Base-by-base conservation (phyloP, 2,113 vertebrate genomes). In the Hippocampus barbouri region DNA sequence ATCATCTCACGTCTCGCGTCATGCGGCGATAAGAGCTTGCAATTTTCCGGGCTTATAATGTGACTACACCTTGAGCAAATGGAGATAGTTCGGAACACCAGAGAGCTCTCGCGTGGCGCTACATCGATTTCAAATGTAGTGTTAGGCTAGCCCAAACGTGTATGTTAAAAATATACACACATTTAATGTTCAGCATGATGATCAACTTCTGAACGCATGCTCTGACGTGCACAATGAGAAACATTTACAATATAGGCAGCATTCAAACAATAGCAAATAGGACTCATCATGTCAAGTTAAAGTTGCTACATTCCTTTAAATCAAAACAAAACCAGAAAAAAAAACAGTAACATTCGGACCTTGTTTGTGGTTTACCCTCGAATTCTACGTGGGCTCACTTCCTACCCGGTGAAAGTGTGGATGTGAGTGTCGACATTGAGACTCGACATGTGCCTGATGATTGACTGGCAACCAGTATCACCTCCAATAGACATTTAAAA, bases 21-120 rank as follows among this genome's bases (percentile, higher is more conserved):
- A 49, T 72, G 64, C 45, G 68, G 68, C 65, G 65, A 75, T 60
- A 51, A 66, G 30, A 43, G 40, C 54, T 65, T 43, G 23, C 60
- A 68, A 70, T 56, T 74, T 72, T 60, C 14, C 21, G 68, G 43
- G 57, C 60, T 20, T 1, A 30, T 23, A 23, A 27, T 74, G 23
- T 38, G 53, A 41, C 18, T 78, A 60, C 73, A 68, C 60, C 45
- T 57, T 57, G 47, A 20, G n/a, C 38, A n/a, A 7, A 49, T 10
- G 69, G 59, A 70, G 21, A 71, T 51, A 59, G 47, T 45, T 3
- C 1, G 25, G 43, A 54, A 43, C 57, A 38, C 27, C 12, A 1
- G 49, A 21, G 60, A 76, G 30, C 51, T 80, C 70, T 85, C 25
- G 51, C 27, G 8, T 10, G 68, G n/a, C 14, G 1, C 45, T 16